phyloP scores from a whole-genome alignment of 92 coral and sea anemone genomes.

The Epizoanthus scotinus region DNA sequence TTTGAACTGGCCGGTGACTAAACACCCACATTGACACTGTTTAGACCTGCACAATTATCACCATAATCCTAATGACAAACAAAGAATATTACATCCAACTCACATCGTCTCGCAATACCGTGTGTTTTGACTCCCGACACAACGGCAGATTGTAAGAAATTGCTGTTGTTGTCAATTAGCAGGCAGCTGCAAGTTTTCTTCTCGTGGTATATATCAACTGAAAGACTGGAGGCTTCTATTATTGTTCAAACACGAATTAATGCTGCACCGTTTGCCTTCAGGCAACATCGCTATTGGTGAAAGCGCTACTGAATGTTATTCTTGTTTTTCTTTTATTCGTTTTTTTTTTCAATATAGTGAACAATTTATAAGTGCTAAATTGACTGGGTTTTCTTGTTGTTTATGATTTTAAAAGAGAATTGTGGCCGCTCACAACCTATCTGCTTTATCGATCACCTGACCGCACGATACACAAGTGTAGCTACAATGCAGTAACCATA shows the following conservation, averaged over 20 bases:
- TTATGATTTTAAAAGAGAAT: no score
- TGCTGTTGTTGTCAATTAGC: conserved; percentile 10
- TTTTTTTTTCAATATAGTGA: no score
- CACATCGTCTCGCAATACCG: not conserved
- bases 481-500: no score
- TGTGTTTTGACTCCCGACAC: not conserved
- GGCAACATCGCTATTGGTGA: not conserved
- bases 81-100: conserved; percentile 1
- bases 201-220: not conserved
- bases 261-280: not conserved
- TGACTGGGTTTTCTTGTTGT: no score
- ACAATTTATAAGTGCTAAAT: no score
- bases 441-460: no score
- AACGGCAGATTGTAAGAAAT: not conserved
- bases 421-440: no score
- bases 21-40: conserved; percentile 1
- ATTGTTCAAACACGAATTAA: not conserved
- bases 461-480: no score
- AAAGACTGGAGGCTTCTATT: not conserved
- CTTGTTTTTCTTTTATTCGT: not conserved
- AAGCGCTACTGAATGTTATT: not conserved
- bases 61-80: not conserved
- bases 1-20: not conserved
- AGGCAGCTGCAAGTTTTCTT: not conserved
- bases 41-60: not conserved